phyloP scores from a whole-genome alignment of 2,797 vertebrate genomes.

The Cetoscarus ocellatus region DNA sequence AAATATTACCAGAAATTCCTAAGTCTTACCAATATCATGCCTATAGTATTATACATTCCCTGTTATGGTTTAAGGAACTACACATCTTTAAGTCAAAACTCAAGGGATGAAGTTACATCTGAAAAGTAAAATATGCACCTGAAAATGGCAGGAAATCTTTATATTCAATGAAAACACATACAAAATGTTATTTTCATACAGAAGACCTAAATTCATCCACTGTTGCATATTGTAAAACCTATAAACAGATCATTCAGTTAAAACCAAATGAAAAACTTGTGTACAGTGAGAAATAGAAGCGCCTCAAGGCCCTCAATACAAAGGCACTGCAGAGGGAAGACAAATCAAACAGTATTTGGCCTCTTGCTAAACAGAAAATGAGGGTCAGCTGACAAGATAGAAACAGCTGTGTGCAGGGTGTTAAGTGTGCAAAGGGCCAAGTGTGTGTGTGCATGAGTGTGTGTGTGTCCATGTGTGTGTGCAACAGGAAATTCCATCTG shows the following conservation, averaged over 20 bases:
- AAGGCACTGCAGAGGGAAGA: conserved; percentile 19
- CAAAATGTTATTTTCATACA: no score
- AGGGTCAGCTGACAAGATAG: conserved; percentile 75
- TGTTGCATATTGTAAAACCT: background rate
- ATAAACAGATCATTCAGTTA: background rate
- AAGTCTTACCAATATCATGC: no score
- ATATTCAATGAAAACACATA: no score
- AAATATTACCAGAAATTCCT: no score
- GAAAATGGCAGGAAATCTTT: no score
- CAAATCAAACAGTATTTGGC: conserved; percentile 50
- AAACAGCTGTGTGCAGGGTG: conserved; percentile 64
- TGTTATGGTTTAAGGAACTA: no score
- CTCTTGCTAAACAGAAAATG: conserved; percentile 50
- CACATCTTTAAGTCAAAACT: no score
- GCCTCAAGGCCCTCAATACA: background rate
- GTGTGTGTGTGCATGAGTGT: conserved; percentile 30
- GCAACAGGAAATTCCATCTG: conserved; percentile 71
- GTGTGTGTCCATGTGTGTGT: conserved; percentile 27
- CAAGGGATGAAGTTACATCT: no score
- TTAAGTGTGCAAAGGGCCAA: conserved; percentile 46
- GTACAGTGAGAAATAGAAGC: background rate
- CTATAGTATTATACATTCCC: no score
- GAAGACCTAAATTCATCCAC: background rate
- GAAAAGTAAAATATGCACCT: no score
- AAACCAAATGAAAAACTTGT: background rate